Evolutionary conservation across 2,797 vertebrate genomes (phyloP), one percentile per base, ranked within the genome.

Genomic region (Telmatherina bonti): DNA sequence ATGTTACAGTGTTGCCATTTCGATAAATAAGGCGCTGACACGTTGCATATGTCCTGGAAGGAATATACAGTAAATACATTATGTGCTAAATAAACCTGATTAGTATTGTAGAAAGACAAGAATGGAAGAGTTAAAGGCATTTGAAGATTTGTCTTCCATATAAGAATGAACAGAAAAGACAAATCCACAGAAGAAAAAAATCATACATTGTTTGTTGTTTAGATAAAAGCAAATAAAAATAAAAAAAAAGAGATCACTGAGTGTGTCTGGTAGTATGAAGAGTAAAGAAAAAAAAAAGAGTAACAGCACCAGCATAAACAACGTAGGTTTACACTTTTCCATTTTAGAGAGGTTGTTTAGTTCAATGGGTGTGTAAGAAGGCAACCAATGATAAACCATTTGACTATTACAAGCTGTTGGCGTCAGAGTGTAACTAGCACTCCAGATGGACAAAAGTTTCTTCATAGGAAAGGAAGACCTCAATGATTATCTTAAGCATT

Each of bases 51-150:
- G 63, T 78, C 72, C 77, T 84, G 71, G 47, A 74, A 77, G 71
- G 70, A 77, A 65, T 71, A 74, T 72, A 85, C 72, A 80, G 74
- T 72, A 51, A 57, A 63, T 79, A 70, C 62, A 73, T 83, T 75
- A 84, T 87, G 88, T 89, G 83, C 80, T 78, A 10, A 81, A 85
- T 67, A 83, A 85, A 84, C 81, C 84, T 75, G 76, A 87, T 89
- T 87, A 87, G 72, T 74, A 70, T 87, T 75, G 52, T 38, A 77
- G 43, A 33, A 67, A 85, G 72, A 78, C 24, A 80, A 36, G 43
- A 31, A 79, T 47, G 53, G 52, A 57, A 41, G n/a, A 66, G 63
- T 70, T 79, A 41, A 76, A 85, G 80, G 68, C 69, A 53, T 83
- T 63, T 49, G n/a, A 72, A 79, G 51, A 75, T 76, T 76, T 58